These are phyloP conservation scores for Amphiprion percula DNA, from an alignment of 2,113 vertebrate species.

Conservation along the genomic window DNA sequence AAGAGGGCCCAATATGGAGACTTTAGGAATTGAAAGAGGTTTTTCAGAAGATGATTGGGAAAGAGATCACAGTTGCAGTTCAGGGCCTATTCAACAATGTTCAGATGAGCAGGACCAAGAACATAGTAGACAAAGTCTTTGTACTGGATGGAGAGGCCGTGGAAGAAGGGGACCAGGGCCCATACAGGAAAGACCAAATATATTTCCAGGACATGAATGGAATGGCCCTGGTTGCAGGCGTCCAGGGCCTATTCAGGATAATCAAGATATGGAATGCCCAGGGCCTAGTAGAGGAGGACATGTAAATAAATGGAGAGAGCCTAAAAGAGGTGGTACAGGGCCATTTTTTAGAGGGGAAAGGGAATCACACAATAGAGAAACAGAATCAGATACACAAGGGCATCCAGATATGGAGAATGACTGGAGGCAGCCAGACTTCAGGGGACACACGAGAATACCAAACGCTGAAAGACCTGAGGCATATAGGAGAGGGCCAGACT, in stretches of 20 bases:
- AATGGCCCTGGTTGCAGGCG: conserved; percentile 21
- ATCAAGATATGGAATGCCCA: conserved; percentile 25
- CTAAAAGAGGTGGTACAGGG: conserved; percentile 16
- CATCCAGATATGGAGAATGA: conserved; percentile 38
- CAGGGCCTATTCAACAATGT: conserved; percentile 4
- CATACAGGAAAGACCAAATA: conserved; percentile 28
- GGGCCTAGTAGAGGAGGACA: conserved; percentile 26
- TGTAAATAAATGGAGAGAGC: conserved; percentile 52
- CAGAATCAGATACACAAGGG: conserved; percentile 32
- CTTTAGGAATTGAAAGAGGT: conserved; percentile 30
- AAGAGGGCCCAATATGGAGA: conserved; percentile 33
- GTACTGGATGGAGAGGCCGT: conserved; percentile 39
- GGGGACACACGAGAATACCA: conserved; percentile 42
- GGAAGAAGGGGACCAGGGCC: conserved; percentile 5
- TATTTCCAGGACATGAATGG: conserved; percentile 43
- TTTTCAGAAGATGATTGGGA: conserved; percentile 42
- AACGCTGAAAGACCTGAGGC: conserved; percentile 27
- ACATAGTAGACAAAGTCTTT: conserved; percentile 9
- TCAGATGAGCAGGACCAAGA: conserved; percentile 27
- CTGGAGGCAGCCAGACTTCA: conserved; percentile 36
- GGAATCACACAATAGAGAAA: conserved; percentile 26
- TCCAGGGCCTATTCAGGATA: conserved; percentile 26
- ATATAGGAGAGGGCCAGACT: conserved; percentile 22
- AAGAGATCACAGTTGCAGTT: conserved; percentile 12
- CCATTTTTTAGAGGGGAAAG: conserved; percentile 39